Evolutionary conservation across 2,113 vertebrate genomes (phyloP).

Genomic region (Pteropus alecto): DNA sequence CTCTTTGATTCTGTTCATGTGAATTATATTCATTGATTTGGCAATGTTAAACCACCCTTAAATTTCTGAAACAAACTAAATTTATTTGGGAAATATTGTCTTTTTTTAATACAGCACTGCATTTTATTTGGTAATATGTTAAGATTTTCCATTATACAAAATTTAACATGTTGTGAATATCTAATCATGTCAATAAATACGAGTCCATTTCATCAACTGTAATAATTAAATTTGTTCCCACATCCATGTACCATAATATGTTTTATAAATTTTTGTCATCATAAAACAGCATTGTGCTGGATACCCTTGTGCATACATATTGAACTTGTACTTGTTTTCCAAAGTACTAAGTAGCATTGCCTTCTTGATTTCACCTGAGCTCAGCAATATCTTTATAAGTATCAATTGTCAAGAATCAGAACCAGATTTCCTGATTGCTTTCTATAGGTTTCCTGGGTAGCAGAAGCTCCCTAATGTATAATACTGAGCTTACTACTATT

Average conservation of each 20-base stretch:
- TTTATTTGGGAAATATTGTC: not conserved
- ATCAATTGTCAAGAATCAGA: not conserved
- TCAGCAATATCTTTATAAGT: not conserved
- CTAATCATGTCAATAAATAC: not conserved
- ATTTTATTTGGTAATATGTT: not conserved
- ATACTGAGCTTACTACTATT: not conserved
- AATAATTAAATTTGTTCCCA: not conserved
- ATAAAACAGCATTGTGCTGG: not conserved
- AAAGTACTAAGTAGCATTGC: not conserved
- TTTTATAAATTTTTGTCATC: not conserved
- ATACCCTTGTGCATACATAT: not conserved
- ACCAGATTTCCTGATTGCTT: conserved; percentile 24
- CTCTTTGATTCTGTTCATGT: not conserved
- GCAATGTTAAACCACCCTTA: conserved; percentile 6
- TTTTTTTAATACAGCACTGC: conserved; percentile 1
- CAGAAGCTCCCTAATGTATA: not conserved
- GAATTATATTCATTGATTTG: not conserved
- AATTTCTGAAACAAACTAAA: conserved; percentile 15
- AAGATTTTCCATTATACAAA: not conserved
- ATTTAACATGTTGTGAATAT: not conserved
- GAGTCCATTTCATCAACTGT: not conserved
- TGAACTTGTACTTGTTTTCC: not conserved
- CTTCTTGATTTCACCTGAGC: not conserved
- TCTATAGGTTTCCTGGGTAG: not conserved
- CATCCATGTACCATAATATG: not conserved